Conservation (phyloP, 1,140 invertebrate genomes). For the Pristionchus pacificus region DNA sequence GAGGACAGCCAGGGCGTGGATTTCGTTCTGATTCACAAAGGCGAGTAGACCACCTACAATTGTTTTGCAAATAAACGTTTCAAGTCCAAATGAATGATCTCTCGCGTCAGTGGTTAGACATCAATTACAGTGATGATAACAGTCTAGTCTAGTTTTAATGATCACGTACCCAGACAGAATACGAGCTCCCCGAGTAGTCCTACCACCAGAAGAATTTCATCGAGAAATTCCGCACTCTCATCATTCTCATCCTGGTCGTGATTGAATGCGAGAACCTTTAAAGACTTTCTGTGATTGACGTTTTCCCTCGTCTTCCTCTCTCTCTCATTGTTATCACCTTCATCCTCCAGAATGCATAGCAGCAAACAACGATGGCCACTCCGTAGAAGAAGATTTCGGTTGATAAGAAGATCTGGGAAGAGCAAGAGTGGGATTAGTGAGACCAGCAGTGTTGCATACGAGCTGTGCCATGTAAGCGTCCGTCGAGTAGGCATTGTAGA, state of each 20-base stretch:
- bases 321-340: no score
- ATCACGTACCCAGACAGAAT: conserved; percentile 18
- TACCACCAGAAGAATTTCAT: conserved; percentile 29
- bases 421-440: no score
- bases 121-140: no score
- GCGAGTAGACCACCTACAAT: conserved; percentile 25
- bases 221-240: conserved; percentile 23
- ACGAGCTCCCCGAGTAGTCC: conserved; percentile 28
- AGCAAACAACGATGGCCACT: conserved; percentile 10
- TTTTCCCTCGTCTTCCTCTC: no score
- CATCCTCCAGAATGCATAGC: conserved; percentile 29
- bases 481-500: conserved; percentile 24
- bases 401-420: conserved; percentile 24
- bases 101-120: background rate
- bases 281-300: no score
- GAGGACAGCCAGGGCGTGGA: conserved; percentile 11
- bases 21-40: conserved; percentile 16
- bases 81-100: background rate
- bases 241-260: conserved; percentile 30
- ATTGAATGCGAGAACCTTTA: background rate
- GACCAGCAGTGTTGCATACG: no score
- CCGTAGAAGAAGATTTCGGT: conserved; percentile 25
- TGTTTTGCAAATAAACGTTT: no score
- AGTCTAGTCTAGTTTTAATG: no score
- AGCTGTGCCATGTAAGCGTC: conserved; percentile 22